These are phyloP conservation scores for Danaus melanippus DNA, from an alignment of 1,140 invertebrate genomes.

Conservation along the genomic window DNA sequence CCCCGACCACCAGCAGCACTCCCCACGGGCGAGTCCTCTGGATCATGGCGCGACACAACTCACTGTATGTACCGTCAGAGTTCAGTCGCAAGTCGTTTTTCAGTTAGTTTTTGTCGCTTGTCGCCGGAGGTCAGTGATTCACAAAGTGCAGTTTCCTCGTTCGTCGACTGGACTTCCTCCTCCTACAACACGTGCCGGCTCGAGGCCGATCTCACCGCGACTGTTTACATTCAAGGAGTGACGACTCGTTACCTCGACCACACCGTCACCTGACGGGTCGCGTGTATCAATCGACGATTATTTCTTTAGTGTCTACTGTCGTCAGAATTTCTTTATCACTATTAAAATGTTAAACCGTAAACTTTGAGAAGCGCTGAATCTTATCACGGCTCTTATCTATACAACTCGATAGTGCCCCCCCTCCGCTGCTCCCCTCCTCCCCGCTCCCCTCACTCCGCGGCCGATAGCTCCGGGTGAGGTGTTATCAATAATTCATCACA, in stretches of 20 bases:
- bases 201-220: background rate
- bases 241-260: no score
- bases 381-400: slow-evolving; percentile 20
- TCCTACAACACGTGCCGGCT: background rate
- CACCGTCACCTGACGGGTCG: background rate
- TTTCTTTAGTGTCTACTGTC: no score
- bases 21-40: background rate
- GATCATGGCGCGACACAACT: background rate
- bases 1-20: slow-evolving; percentile 3
- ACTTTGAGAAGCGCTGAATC: slow-evolving; percentile 18
- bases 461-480: background rate
- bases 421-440: background rate
- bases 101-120: background rate
- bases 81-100: no score
- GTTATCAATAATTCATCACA: slow-evolving; percentile 2
- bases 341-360: background rate
- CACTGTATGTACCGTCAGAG: no score
- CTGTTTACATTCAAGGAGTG: no score
- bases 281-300: background rate
- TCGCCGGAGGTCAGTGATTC: slow-evolving; percentile 32
- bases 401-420: slow-evolving; percentile 17
- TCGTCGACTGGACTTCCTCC: no score
- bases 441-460: background rate
- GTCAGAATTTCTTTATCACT: background rate
- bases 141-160: slow-evolving; percentile 25